Evolutionary conservation across 2,113 vertebrate species (phyloP).

Genomic region (Pseudorasbora parva): DNA sequence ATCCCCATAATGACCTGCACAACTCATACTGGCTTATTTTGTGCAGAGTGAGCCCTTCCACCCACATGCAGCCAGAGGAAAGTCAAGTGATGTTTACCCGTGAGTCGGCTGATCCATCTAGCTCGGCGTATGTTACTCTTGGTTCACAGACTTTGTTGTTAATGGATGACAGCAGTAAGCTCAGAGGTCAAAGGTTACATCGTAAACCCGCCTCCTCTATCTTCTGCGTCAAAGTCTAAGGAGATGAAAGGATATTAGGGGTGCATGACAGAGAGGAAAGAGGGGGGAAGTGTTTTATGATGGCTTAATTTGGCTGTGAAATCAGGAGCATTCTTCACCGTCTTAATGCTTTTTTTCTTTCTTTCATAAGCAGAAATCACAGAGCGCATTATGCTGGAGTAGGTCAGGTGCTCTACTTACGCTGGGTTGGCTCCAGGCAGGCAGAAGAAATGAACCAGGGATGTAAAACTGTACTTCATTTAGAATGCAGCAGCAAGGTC

Average conservation of each 20-base stretch:
- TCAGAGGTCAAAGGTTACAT: constrained; percentile 4
- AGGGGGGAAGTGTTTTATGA: constrained; percentile 49
- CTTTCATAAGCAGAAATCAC: constrained; percentile 26
- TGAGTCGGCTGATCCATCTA: background rate
- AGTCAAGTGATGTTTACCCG: constrained; percentile 24
- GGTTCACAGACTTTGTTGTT: constrained; percentile 12
- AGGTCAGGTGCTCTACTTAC: constrained; percentile 54
- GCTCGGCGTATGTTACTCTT: background rate
- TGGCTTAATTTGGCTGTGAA: constrained; percentile 71
- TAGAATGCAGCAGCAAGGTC: background rate
- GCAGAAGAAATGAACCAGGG: background rate
- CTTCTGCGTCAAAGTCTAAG: constrained; percentile 23
- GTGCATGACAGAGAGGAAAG: constrained; percentile 33
- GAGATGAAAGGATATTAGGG: constrained; percentile 63
- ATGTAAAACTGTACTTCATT: constrained; percentile 10
- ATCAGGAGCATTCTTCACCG: constrained; percentile 56
- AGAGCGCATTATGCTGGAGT: constrained; percentile 19
- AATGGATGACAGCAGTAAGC: constrained; percentile 4
- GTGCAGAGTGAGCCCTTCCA: background rate
- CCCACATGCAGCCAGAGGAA: background rate
- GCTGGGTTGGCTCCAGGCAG: constrained; percentile 23
- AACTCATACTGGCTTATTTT: background rate
- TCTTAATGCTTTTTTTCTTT: constrained; percentile 47
- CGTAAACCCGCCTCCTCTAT: background rate
- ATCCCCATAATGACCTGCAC: background rate